These are phyloP conservation scores for Masticophis lateralis DNA, from an alignment of 2,797 vertebrate species.

Conservation along the genomic window DNA sequence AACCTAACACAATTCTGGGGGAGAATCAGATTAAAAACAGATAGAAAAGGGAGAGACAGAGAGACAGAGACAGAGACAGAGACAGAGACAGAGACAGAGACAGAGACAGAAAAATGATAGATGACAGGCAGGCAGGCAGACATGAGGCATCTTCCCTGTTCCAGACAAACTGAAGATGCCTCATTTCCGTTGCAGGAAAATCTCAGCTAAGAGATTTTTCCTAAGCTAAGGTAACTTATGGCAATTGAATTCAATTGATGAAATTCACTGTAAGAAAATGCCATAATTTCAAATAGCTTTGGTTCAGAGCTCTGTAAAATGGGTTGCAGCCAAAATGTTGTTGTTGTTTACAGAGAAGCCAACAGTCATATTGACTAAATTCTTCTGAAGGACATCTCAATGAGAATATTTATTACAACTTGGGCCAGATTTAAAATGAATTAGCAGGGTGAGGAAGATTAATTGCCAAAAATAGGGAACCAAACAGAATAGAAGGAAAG, in stretches of 20 bases:
- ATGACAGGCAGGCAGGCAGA: neutral
- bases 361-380: neutral
- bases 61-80: neutral
- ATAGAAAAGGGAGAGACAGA: neutral
- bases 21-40: neutral
- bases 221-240: neutral
- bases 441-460: neutral
- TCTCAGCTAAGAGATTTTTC: neutral
- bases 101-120: neutral
- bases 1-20: neutral
- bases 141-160: neutral
- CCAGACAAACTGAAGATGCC: neutral
- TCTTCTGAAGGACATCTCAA: neutral
- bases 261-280: neutral
- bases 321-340: neutral
- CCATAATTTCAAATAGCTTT: neutral
- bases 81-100: neutral
- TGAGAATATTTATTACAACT: neutral
- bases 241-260: neutral
- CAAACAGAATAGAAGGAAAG: neutral
- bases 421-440: neutral
- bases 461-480: neutral
- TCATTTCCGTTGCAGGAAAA: neutral
- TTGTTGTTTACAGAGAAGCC: neutral
- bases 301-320: neutral